Evolutionary conservation across 2,888 invertebrate species (phyloP).

Genomic region (Dexiosoma caninum): DNA sequence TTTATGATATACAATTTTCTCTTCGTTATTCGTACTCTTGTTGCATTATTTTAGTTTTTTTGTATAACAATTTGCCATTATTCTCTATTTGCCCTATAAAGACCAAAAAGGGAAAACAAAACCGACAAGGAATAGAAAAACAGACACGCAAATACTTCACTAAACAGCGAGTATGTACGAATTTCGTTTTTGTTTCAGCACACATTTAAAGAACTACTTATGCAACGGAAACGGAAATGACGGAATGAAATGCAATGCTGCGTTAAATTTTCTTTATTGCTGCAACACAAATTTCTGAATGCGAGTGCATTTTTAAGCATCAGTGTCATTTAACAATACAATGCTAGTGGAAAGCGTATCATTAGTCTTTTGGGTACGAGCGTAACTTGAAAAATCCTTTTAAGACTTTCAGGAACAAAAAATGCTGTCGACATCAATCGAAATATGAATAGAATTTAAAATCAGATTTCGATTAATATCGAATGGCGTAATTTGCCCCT

Average conservation of each 20-base stretch:
- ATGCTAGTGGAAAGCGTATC: constrained; percentile 44
- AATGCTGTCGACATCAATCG: no score
- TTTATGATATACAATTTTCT: constrained; percentile 66
- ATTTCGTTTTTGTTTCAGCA: constrained; percentile 15
- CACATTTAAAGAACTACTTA: constrained; percentile 25
- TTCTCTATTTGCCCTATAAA: constrained; percentile 48
- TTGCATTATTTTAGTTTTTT: constrained; percentile 49
- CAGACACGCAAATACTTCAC: constrained; percentile 14
- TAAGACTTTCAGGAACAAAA: no score
- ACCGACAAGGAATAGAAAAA: no score
- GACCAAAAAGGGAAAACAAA: not conserved
- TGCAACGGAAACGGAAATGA: constrained; percentile 60
- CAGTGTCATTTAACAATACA: constrained; percentile 58
- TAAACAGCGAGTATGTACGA: not conserved
- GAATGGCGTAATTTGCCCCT: no score
- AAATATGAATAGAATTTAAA: no score
- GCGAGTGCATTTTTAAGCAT: constrained; percentile 35
- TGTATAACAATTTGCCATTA: constrained; percentile 59
- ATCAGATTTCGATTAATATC: no score
- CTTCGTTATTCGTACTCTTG: constrained; percentile 24
- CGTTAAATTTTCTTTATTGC: constrained; percentile 55
- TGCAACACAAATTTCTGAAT: constrained; percentile 20
- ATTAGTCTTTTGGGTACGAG: constrained; percentile 30
- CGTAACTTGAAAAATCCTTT: not conserved
- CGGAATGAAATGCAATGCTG: constrained; percentile 54